Conservation (phyloP, 2,113 vertebrate genomes). For the Conger conger region DNA sequence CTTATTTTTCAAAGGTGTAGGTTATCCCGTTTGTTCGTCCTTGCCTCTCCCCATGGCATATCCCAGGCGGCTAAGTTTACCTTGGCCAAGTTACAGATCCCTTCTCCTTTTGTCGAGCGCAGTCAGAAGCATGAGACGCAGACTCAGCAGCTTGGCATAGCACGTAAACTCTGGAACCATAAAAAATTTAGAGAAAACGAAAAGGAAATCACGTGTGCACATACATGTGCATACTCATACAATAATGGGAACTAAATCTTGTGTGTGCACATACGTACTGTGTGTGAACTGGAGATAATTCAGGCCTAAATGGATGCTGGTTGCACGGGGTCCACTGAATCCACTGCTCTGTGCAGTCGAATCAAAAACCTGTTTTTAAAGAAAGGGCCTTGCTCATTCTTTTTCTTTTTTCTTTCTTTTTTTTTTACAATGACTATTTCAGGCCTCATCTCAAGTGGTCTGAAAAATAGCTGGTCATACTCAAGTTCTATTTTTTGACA, state of each 20-base stretch:
- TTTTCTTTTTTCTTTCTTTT: slow-evolving; percentile 14
- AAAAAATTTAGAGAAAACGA: not conserved
- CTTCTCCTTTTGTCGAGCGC: not conserved
- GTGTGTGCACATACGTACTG: no score
- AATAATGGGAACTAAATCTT: not conserved
- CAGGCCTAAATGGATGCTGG: not conserved
- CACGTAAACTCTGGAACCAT: not conserved
- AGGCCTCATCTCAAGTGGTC: slow-evolving; percentile 19
- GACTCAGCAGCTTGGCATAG: not conserved
- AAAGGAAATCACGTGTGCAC: no score
- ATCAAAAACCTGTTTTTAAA: not conserved
- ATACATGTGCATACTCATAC: not conserved
- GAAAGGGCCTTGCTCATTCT: not conserved
- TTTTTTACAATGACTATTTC: slow-evolving; percentile 12
- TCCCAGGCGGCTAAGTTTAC: not conserved
- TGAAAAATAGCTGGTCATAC: slow-evolving; percentile 17
- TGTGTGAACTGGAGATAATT: not conserved
- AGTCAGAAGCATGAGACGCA: not conserved
- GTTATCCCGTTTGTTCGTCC: not conserved
- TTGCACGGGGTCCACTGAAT: not conserved
- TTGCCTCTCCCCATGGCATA: not conserved
- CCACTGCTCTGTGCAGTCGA: not conserved
- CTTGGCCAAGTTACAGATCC: not conserved
- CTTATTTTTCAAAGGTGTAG: not conserved
- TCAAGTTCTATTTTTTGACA: slow-evolving; percentile 26